Evolutionary conservation across 1,140 invertebrate species (phyloP), one percentile per base, ranked within the genome.

Genomic region (Ceratina calcarata): DNA sequence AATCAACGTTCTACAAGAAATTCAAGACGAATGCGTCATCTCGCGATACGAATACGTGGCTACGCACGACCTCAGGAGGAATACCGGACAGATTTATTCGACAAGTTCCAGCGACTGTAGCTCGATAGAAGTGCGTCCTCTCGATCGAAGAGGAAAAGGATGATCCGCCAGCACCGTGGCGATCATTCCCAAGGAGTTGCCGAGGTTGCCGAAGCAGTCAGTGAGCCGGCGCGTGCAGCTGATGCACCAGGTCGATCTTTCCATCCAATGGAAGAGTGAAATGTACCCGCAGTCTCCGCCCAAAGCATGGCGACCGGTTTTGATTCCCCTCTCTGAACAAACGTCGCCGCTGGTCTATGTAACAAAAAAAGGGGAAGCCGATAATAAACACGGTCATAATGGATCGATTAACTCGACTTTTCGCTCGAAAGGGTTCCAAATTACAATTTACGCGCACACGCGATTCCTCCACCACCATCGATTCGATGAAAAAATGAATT

Each of bases 271-370:
- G 58, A 74, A 58, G 37, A 55, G 45, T 16, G 61, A 69, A 73
- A 64, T 73, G 49, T 77, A n/a, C 49, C 37, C 62, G 57, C 69
- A 37, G 84, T 84, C 80, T 65, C 86, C 89, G 89, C 89, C 89
- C 89, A 84, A 86, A 84, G 69, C 83, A 90, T 90, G 89, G 89
- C 88, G 89, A 81, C 85, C 58, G 72, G 62, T 83, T 81, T 80
- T 81, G 64, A 71, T 88, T 81, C 76, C 82, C 80, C 66, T 60
- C 66, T 82, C 15, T 20, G 20, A 49, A 60, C 18, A 37, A 60
- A 20, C 53, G 37, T 57, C 57, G 55, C 60, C 58, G 15, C 45
- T 15, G 37, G n/a, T 80, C 15, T 37, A n/a, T 71, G 45, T 20
- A 49, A 67, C 37, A 37, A 10, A 13, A 37, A 37, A 58, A 58